Evolutionary conservation across 2,797 vertebrate genomes (phyloP), one percentile per base, ranked within the genome.

Genomic region (Orientallactaga sibirica): DNA sequence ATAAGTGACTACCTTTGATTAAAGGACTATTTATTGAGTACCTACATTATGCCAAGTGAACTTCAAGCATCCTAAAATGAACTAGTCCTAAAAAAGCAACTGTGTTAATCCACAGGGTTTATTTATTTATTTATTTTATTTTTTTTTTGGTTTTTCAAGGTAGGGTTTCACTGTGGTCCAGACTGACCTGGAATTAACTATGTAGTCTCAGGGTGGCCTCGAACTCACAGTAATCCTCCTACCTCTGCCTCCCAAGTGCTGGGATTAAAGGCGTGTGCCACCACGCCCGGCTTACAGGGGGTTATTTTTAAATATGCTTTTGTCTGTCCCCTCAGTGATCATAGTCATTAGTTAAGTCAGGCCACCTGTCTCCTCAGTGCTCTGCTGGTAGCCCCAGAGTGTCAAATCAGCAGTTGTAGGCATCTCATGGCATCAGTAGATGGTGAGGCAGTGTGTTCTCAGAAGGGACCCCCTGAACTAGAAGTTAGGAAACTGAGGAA

Each of bases 31-130:
- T 81, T 86, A 76, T 68, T 83, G 33, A 71, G 8, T 22, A 16
- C 67, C 58, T 75, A 12, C 4, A 70, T 41, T 77, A 9, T 90
- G 48, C 62, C 70, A 89, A 66, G 22, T 37, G 4, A 95, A 33
- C 24, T n/a, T 86, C 86, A 82, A 73, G 93, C 66, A 29, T 68
- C 73, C 88, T 55, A 7, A 95, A 78, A 88, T 73, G 25, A 93
- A 66, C 77, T 75, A 92, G 37, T 84, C n/a, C 71, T 33, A 75
- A 81, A 73, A 84, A 77, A 76, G 33, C 16, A 93, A 48, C 70
- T 88, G 8, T 25, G 8, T 76, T 77, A 27, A 77, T 88, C 41
- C 93, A 27, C 48, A 78, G 33, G 33, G 33, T 37, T 37, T 37
- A 37, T 37, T 37, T 37, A 37, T 37, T 37, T 37, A 37, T 37